These are phyloP conservation scores for Eidolon helvum DNA, from an alignment of 2,113 vertebrate species.

Conservation along the genomic window DNA sequence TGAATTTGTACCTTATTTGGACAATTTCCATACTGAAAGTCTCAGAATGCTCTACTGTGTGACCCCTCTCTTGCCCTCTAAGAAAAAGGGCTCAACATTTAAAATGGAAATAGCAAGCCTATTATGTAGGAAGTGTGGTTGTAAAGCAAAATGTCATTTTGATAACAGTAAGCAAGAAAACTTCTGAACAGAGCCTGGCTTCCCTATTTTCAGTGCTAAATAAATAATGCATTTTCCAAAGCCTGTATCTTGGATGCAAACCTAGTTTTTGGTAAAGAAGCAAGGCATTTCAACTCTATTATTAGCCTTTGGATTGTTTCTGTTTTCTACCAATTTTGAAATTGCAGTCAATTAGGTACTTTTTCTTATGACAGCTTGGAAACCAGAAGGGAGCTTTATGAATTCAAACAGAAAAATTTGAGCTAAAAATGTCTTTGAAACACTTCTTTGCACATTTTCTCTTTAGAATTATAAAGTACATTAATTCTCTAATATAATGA, in stretches of 20 bases:
- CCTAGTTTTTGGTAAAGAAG: conserved; percentile 49
- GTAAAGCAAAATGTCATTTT: conserved; percentile 42
- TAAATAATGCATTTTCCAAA: conserved; percentile 66
- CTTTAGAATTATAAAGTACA: conserved; percentile 52
- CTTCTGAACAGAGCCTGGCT: not conserved
- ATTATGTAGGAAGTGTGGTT: conserved; percentile 46
- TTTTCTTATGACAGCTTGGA: conserved; percentile 68
- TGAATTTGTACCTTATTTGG: conserved; percentile 56
- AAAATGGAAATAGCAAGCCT: conserved; percentile 57
- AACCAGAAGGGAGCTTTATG: conserved; percentile 69
- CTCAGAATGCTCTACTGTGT: not conserved
- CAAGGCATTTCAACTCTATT: conserved; percentile 58
- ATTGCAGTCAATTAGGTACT: conserved; percentile 57
- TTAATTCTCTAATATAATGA: conserved; percentile 55
- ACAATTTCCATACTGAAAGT: conserved; percentile 32
- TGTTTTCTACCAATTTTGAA: conserved; percentile 67
- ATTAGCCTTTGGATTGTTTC: conserved; percentile 60
- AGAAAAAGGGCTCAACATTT: conserved; percentile 65
- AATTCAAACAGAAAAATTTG: conserved; percentile 65
- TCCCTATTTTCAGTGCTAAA: conserved; percentile 19
- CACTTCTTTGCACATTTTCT: conserved; percentile 57
- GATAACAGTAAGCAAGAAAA: conserved; percentile 52
- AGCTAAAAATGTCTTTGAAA: conserved; percentile 68
- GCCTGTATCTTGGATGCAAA: conserved; percentile 42
- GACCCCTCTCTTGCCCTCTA: conserved; percentile 29